phyloP scores from a whole-genome alignment of 2,797 vertebrate genomes.

The Xiphorhynchus erythropygius region DNA sequence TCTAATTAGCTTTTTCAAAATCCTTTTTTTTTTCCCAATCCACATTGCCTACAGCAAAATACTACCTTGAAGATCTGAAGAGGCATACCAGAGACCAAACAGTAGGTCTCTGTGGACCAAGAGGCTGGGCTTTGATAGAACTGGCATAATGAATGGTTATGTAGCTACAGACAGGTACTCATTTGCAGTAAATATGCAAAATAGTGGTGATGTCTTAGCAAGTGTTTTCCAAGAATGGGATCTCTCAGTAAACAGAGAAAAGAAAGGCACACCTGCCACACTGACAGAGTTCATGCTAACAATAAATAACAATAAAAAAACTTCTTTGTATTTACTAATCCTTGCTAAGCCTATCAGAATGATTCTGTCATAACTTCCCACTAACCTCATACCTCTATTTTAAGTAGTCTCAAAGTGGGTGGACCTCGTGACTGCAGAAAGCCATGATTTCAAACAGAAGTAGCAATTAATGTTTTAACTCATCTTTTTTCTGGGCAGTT shows the following conservation, averaged over 20 bases:
- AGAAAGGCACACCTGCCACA: background rate
- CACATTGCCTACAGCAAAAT: background rate
- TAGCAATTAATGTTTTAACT: background rate
- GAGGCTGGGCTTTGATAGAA: background rate
- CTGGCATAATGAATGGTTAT: background rate
- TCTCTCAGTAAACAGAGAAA: background rate
- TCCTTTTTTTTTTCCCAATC: background rate
- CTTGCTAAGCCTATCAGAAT: background rate
- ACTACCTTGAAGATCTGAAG: background rate
- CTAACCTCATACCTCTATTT: background rate
- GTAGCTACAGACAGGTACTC: background rate
- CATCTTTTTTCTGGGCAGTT: background rate
- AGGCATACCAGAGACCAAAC: background rate
- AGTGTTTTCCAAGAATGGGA: background rate
- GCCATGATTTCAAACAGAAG: background rate
- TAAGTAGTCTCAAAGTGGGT: background rate
- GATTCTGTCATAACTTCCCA: background rate
- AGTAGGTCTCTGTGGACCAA: background rate
- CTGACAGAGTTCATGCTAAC: fast-evolving
- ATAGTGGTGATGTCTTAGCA: background rate
- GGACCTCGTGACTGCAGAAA: background rate
- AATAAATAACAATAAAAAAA: background rate
- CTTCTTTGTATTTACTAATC: background rate
- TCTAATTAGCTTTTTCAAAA: background rate
- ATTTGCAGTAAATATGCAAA: background rate